These are phyloP conservation scores for Pangasius larnaudii DNA, from an alignment of 2,797 vertebrate species.

Conservation along the genomic window DNA sequence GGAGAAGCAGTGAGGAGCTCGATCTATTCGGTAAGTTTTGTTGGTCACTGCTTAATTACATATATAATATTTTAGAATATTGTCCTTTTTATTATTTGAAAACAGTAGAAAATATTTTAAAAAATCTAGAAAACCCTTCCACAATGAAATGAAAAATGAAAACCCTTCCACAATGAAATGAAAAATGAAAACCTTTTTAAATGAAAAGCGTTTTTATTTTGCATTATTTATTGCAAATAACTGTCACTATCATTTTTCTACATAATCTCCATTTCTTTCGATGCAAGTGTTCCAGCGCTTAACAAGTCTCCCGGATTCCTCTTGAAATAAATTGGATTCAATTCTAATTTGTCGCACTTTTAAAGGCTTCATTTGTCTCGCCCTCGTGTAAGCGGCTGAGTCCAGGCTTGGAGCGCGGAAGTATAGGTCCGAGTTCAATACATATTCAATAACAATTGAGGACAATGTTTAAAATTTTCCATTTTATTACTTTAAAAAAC, in stretches of 20 bases:
- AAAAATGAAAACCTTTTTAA: too few relatives aligned
- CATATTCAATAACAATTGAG: background rate
- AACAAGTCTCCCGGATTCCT: background rate
- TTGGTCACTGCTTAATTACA: background rate
- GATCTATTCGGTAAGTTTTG: background rate
- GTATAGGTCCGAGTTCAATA: background rate
- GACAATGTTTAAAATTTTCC: constrained; percentile 60
- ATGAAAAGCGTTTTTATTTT: background rate
- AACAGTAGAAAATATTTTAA: background rate
- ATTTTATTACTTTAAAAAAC: constrained; percentile 81
- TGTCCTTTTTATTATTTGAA: background rate
- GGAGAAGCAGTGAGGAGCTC: background rate
- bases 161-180: too few relatives aligned
- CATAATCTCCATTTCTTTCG: background rate
- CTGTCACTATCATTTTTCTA: background rate
- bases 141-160: background rate
- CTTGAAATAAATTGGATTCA: background rate
- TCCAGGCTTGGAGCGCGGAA: background rate
- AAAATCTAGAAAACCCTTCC: background rate
- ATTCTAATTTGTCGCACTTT: background rate
- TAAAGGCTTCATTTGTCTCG: background rate
- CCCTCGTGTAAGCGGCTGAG: background rate
- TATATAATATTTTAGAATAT: background rate
- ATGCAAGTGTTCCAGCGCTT: background rate
- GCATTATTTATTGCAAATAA: background rate